Percentiles rank a stretch among this genome's conserved stretches.
Evolutionary conservation across 2,113 vertebrate species (phyloP).

Genomic region (Kobus ellipsiprymnus): DNA sequence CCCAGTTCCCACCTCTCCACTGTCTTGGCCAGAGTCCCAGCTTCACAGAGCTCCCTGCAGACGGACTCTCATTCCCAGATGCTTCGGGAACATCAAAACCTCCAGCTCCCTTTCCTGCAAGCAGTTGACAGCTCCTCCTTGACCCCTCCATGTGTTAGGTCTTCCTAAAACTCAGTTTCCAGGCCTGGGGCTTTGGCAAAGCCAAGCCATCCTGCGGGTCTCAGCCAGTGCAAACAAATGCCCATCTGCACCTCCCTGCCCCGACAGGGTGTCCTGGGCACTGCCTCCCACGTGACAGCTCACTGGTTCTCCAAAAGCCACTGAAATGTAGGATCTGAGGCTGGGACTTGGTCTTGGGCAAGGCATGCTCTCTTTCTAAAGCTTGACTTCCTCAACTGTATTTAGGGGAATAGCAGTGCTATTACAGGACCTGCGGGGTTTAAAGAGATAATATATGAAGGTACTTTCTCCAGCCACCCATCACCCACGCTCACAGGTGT

Average conservation of each 20-base stretch:
- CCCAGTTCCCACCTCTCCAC: neutral
- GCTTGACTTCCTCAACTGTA: neutral
- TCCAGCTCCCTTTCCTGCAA: neutral
- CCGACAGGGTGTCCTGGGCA: neutral
- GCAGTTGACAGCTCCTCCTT: accelerated
- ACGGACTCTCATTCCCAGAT: neutral
- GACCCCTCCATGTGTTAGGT: neutral
- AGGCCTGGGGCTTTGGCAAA: neutral
- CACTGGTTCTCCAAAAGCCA: neutral
- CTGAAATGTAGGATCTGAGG: neutral
- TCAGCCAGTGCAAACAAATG: neutral
- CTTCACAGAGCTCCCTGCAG: neutral
- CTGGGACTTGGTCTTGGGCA: too few species aligned
- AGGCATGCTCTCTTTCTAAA: neutral
- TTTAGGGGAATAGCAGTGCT: neutral
- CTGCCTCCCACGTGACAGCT: neutral
- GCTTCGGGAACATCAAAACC: neutral
- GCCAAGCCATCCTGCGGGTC: neutral
- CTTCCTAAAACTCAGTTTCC: neutral
- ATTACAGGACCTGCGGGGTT: neutral
- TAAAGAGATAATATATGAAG: neutral
- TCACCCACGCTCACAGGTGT: accelerated
- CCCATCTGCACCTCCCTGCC: neutral
- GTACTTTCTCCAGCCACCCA: neutral
- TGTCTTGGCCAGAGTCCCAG: neutral